A percentile compares a stretch with the other conserved stretches of the same genome.
Evolutionary conservation across 1,140 invertebrate genomes (phyloP).

Genomic region (Coptotermes formosanus): DNA sequence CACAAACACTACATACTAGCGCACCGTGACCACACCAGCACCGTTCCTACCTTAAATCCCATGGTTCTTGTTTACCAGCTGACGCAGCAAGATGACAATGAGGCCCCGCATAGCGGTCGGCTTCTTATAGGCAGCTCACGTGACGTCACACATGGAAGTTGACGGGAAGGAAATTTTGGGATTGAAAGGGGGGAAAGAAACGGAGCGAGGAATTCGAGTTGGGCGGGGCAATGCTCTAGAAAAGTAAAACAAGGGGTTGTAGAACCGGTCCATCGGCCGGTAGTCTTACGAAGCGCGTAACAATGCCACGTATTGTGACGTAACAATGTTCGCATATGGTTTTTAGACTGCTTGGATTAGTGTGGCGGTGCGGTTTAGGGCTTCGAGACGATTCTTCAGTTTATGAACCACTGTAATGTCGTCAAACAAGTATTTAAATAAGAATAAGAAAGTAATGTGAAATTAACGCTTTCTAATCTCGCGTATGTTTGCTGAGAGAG

Average conservation of each 20-base stretch:
- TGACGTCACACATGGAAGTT: conserved; percentile 4
- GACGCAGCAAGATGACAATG: not conserved
- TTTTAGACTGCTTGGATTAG: too few species aligned
- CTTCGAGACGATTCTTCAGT: too few species aligned
- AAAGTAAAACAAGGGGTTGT: not conserved
- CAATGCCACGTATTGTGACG: not conserved
- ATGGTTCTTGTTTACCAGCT: not conserved
- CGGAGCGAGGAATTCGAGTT: not conserved
- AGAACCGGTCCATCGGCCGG: not conserved
- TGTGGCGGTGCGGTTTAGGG: too few species aligned
- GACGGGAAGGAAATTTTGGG: not conserved
- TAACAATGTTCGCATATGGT: not conserved
- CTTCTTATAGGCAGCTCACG: not conserved
- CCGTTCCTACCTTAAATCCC: not conserved
- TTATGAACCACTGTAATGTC: too few species aligned
- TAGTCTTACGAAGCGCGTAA: not conserved
- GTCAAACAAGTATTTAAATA: too few species aligned
- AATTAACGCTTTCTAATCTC: too few species aligned
- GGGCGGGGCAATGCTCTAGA: not conserved
- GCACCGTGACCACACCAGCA: not conserved
- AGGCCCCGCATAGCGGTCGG: not conserved
- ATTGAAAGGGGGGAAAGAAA: not conserved
- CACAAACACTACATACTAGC: too few species aligned
- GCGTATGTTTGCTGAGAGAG: too few species aligned
- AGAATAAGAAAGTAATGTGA: too few species aligned